Percentiles rank a stretch among this genome's conserved stretches.
Evolutionary conservation across 2,888 invertebrate genomes (phyloP).

Genomic region (Aplocera efformata): DNA sequence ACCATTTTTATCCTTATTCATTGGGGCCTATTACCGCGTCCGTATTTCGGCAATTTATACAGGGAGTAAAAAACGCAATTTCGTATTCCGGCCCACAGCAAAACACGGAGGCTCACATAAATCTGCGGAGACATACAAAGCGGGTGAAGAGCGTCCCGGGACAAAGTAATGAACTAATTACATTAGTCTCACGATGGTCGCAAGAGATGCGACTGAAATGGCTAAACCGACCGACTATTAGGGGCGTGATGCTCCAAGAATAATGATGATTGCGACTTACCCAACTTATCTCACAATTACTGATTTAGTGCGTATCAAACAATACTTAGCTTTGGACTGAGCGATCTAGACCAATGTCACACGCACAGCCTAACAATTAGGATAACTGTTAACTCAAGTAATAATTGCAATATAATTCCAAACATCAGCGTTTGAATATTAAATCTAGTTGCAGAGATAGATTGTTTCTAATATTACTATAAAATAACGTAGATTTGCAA

Average conservation of each 20-base stretch:
- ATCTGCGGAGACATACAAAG: conserved; percentile 60
- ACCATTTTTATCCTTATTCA: conserved; percentile 37
- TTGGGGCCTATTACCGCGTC: conserved; percentile 38
- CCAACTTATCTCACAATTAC: conserved; percentile 36
- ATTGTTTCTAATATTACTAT: conserved; percentile 19
- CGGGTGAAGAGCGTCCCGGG: conserved; percentile 50
- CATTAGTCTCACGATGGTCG: conserved; percentile 61
- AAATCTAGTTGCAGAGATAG: conserved; percentile 8
- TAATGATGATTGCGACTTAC: conserved; percentile 43
- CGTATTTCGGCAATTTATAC: conserved; percentile 45
- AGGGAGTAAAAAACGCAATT: conserved; percentile 45
- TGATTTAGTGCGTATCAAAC: conserved; percentile 29
- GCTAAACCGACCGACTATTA: conserved; percentile 53
- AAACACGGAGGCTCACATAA: conserved; percentile 59
- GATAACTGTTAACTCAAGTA: conserved; percentile 1
- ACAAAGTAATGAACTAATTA: conserved; percentile 76
- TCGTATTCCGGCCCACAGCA: conserved; percentile 52
- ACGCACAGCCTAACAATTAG: conserved; percentile 4
- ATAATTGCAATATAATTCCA: conserved; percentile 1
- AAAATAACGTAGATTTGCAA: conserved; percentile 18
- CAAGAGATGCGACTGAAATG: conserved; percentile 55
- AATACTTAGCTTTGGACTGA: conserved; percentile 16
- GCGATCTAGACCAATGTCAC: conserved; percentile 10
- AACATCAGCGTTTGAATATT: conserved; percentile 7
- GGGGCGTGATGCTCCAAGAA: conserved; percentile 43